Evolutionary conservation across 2,888 invertebrate species (phyloP).

Genomic region (Conchocele bisecta): DNA sequence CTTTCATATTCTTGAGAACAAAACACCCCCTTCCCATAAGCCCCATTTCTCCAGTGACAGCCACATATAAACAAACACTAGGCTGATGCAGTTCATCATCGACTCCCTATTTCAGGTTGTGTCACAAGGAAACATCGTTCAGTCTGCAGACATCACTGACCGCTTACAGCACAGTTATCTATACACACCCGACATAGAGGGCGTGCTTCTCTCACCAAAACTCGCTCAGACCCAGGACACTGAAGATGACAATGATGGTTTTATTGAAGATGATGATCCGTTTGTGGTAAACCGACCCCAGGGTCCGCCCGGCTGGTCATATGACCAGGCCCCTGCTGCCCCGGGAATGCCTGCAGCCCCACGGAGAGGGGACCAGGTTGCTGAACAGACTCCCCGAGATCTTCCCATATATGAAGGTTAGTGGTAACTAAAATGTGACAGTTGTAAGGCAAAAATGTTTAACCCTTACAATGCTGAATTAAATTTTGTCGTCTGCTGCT

Average conservation of each 20-base stretch:
- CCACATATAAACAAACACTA: no score
- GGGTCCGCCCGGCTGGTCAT: constrained; percentile 25
- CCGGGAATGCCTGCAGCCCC: constrained; percentile 12
- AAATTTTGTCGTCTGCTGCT: no score
- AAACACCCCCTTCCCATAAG: no score
- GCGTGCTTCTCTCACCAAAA: constrained; percentile 18
- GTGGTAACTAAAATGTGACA: no score
- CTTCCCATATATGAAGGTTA: no score
- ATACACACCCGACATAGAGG: constrained; percentile 21
- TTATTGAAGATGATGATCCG: not conserved
- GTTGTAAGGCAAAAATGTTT: no score
- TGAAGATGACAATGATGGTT: not conserved
- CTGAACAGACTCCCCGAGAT: no score
- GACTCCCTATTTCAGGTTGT: constrained; percentile 44
- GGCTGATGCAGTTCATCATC: no score
- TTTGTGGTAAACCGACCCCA: not conserved
- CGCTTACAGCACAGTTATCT: constrained; percentile 10
- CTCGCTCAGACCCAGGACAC: not conserved
- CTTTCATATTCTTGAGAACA: no score
- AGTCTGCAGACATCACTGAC: constrained; percentile 22
- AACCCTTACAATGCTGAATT: no score
- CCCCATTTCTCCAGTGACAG: no score
- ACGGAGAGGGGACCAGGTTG: not conserved
- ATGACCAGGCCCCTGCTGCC: constrained; percentile 23
- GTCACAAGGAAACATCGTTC: constrained; percentile 48